These are phyloP conservation scores for Pseudomyrmex gracilis DNA, from an alignment of 1,140 invertebrate genomes.

Conservation along the genomic window DNA sequence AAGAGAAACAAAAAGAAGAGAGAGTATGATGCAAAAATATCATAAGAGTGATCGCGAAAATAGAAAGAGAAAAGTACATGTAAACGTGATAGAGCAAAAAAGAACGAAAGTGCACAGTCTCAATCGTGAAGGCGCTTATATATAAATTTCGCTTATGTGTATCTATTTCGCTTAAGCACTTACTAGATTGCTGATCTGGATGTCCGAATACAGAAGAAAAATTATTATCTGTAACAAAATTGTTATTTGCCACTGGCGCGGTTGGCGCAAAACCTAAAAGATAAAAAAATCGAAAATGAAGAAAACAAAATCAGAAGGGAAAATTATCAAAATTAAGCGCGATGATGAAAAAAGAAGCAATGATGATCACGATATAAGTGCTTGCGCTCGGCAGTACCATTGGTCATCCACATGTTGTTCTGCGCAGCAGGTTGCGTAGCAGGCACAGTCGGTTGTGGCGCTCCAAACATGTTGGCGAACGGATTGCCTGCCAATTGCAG, in stretches of 20 bases:
- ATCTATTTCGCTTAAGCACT: constrained; percentile 77
- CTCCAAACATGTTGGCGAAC: constrained; percentile 94
- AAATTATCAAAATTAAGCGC: constrained; percentile 71
- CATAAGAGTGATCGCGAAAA: constrained; percentile 56
- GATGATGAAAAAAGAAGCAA: constrained; percentile 53
- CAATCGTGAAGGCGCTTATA: constrained; percentile 29
- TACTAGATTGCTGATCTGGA: constrained; percentile 89
- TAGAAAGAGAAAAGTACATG: constrained; percentile 49
- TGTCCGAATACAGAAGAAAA: constrained; percentile 94
- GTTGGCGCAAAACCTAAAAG: constrained; percentile 87
- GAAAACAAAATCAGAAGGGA: constrained; percentile 78
- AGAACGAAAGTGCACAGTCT: constrained; percentile 41
- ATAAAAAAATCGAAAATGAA: constrained; percentile 73
- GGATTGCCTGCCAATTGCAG: constrained; percentile 94
- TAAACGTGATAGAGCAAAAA: constrained; percentile 43
- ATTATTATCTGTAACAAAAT: constrained; percentile 94
- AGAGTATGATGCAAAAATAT: constrained; percentile 64
- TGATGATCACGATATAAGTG: constrained; percentile 24
- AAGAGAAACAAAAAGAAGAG: neutral
- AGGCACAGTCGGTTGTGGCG: constrained; percentile 80
- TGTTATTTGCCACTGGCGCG: constrained; percentile 87
- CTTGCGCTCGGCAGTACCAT: constrained; percentile 87
- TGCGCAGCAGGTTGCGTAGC: constrained; percentile 80
- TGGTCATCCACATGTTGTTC: constrained; percentile 89
- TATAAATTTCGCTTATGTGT: constrained; percentile 8